Evolutionary conservation across 2,113 vertebrate genomes (phyloP), one percentile per base, ranked within the genome.

Genomic region (Oncorhynchus keta): DNA sequence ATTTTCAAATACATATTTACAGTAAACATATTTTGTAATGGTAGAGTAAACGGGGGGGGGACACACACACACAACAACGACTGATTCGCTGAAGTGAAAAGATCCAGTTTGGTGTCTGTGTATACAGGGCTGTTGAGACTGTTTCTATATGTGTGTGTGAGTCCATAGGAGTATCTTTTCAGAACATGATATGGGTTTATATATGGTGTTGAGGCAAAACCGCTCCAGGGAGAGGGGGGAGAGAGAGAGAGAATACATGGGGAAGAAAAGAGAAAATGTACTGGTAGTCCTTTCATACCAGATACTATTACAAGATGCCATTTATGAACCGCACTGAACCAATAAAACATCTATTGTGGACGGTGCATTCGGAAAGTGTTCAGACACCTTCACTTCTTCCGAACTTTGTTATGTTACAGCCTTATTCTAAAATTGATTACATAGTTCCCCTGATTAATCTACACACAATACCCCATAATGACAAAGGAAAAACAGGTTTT

Each of bases 1-100:
- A 92, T 94, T 95, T 94, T 95, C 90, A 94, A 90, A 87, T 95
- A 91, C 85, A 90, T 95, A 95, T 96, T 92, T 96, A 96, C 95
- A 96, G 77, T 91, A 91, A 92, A 95, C 93, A 95, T 45, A 45
- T 78, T 77, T 90, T 81, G 89, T 89, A 89, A 93, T 88, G 88
- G 85, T 86, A 81, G 49, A 72, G 49, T n/a, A 71, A 51, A 90
- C 81, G 83, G 82, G 83, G 39, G 32, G 1, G 32, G 5, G 32
- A 26, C 24, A 26, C 24, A 26, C 26, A 26, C 26, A 26, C 26
- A 35, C 5, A 0, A 75, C n/a, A 39, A 62, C 61, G 70, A 65
- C 3, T 86, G 75, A 82, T 85, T 87, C 79, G 70, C 75, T 0
- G 12, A 81, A 70, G 73, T 2, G 45, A 76, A 3, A 62, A 39